Conservation (phyloP, 2,113 vertebrate genomes). For the Callaeas wilsoni region DNA sequence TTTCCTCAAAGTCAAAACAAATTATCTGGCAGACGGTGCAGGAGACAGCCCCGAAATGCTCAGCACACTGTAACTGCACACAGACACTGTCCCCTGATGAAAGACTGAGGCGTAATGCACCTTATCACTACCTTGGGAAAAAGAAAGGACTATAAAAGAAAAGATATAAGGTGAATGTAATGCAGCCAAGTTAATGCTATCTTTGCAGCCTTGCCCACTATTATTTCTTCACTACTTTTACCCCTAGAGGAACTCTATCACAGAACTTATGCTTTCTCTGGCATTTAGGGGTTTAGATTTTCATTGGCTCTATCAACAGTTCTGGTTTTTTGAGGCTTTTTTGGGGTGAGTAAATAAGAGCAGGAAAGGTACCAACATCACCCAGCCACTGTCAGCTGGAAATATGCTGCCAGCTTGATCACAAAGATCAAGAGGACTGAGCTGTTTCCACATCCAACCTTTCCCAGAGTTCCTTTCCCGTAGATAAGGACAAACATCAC, state of each 20-base stretch:
- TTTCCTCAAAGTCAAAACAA: background rate
- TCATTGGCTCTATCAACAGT: background rate
- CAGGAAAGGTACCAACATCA: background rate
- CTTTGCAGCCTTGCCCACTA: background rate
- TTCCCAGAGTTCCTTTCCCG: background rate
- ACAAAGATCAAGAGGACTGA: background rate
- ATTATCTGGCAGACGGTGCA: accelerated
- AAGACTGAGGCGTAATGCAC: background rate
- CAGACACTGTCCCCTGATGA: background rate
- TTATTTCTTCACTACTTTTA: background rate
- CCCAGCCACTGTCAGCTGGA: background rate
- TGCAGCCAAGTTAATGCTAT: background rate
- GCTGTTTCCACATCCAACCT: background rate
- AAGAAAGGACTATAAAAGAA: background rate
- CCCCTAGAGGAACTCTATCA: background rate
- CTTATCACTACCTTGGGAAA: background rate
- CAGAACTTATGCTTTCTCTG: background rate
- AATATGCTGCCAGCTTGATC: background rate
- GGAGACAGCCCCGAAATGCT: background rate
- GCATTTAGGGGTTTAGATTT: background rate
- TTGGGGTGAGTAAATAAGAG: background rate
- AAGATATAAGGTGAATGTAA: background rate
- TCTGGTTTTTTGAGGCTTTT: background rate
- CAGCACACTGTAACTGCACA: background rate
- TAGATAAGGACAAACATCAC: background rate